Evolutionary conservation across 2,888 invertebrate species (phyloP).

Genomic region (Pristionchus maxplancki): DNA sequence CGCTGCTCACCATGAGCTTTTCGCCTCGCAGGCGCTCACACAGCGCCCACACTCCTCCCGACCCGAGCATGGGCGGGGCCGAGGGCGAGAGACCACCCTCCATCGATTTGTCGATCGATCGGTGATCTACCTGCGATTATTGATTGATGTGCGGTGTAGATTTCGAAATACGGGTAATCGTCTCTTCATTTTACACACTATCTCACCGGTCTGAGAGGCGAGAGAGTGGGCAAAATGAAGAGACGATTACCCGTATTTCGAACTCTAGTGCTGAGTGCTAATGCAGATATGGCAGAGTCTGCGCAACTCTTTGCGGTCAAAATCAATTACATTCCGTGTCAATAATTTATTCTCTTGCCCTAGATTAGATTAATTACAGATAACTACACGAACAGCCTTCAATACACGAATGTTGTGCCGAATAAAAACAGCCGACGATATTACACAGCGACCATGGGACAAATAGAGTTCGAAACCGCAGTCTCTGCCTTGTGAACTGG

Average conservation of each 20-base stretch:
- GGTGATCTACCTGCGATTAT: background rate
- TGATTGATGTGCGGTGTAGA: background rate
- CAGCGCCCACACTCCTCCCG: conserved; percentile 44
- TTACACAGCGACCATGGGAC: background rate
- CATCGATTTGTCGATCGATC: background rate
- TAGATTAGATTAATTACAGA: background rate
- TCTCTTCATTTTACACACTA: too few relatives aligned
- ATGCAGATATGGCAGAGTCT: conserved; percentile 22
- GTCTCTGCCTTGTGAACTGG: too few relatives aligned
- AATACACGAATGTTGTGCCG: conserved; percentile 8
- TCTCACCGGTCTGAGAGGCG: too few relatives aligned
- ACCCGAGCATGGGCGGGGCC: background rate
- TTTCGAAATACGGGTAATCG: too few relatives aligned
- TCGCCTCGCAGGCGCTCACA: conserved; percentile 57
- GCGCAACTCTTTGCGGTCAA: background rate
- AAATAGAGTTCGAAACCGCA: too few relatives aligned
- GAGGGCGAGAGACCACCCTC: conserved; percentile 26
- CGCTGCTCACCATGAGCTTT: conserved; percentile 60
- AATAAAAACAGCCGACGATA: too few relatives aligned
- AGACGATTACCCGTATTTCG: too few relatives aligned
- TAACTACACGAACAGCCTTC: background rate
- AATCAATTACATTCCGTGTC: background rate
- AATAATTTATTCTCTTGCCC: conserved; percentile 3
- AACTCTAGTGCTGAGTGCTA: background rate
- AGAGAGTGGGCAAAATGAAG: too few relatives aligned